A percentile compares a stretch with the other conserved stretches of the same genome.
These are phyloP conservation scores for Linurgus olivaceus DNA, from an alignment of 2,797 vertebrate species.

Conservation along the genomic window DNA sequence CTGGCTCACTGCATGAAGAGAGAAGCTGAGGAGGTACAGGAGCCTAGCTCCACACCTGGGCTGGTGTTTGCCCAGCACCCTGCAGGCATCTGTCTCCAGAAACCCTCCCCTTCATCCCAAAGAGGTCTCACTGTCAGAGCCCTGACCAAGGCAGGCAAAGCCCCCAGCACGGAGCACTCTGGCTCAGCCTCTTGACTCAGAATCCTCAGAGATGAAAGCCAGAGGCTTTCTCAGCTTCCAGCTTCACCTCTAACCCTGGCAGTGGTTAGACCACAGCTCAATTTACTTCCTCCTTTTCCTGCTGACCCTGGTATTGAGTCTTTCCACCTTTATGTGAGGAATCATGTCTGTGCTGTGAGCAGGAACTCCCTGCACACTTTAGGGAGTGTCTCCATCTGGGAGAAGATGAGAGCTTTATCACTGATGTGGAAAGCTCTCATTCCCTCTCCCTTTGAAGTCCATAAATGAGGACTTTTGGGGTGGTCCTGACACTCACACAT, in stretches of 20 bases:
- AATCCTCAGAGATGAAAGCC: not conserved
- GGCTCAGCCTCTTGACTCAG: not conserved
- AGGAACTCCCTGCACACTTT: not conserved
- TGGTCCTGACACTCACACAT: fast-evolving
- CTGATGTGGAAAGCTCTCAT: not conserved
- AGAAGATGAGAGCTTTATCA: not conserved
- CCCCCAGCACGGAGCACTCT: not conserved
- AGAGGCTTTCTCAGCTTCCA: not conserved
- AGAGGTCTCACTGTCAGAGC: not conserved
- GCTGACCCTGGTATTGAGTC: not conserved
- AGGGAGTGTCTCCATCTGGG: not conserved
- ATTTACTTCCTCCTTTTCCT: not conserved
- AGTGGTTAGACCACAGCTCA: not conserved
- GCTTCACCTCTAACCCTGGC: not conserved
- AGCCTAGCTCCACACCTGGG: not conserved
- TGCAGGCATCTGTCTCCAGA: not conserved
- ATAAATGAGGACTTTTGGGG: not conserved
- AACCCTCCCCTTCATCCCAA: not conserved
- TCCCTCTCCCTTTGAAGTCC: not conserved
- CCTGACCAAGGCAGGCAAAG: not conserved
- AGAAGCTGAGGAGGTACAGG: slow-evolving; percentile 84
- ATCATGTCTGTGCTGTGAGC: not conserved
- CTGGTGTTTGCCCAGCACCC: not conserved
- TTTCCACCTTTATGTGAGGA: not conserved
- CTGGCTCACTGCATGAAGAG: slow-evolving; percentile 84